phyloP scores from a whole-genome alignment of 2,113 vertebrate species.

The Erythrolamprus reginae region DNA sequence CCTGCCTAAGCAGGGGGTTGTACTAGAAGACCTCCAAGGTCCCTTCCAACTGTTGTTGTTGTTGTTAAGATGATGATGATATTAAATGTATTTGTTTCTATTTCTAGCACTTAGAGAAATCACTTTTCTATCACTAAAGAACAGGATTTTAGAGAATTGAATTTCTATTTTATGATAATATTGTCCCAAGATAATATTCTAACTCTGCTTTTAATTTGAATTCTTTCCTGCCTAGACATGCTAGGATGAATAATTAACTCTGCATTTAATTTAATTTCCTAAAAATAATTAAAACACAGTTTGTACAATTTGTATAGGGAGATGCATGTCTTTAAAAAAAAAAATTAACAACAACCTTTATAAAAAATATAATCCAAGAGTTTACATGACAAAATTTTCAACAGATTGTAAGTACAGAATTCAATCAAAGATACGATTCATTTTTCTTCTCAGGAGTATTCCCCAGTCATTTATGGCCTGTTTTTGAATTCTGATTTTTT shows the following conservation, averaged over 20 bases:
- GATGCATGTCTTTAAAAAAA: neutral
- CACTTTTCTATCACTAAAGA: neutral
- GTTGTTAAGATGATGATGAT: no score
- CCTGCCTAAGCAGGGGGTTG: no score
- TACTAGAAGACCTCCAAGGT: no score
- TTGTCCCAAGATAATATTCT: constrained; percentile 6
- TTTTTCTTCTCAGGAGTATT: neutral
- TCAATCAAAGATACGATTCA: constrained; percentile 10
- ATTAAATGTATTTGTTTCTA: neutral
- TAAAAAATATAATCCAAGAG: neutral
- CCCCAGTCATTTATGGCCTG: neutral
- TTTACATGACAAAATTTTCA: neutral
- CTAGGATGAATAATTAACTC: constrained; percentile 17
- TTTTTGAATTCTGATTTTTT: constrained; percentile 8
- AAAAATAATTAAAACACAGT: constrained; percentile 17
- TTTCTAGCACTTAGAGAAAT: neutral
- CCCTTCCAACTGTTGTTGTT: no score
- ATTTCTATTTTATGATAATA: constrained; percentile 2
- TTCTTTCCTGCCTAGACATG: neutral
- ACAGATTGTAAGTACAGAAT: neutral
- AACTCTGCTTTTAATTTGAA: constrained; percentile 6
- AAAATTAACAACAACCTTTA: neutral
- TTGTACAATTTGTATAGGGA: neutral
- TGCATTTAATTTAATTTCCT: constrained; percentile 10
- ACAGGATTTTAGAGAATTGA: neutral